Evolutionary conservation across 2,888 invertebrate genomes (phyloP).

Genomic region (Drosophila limbata): DNA sequence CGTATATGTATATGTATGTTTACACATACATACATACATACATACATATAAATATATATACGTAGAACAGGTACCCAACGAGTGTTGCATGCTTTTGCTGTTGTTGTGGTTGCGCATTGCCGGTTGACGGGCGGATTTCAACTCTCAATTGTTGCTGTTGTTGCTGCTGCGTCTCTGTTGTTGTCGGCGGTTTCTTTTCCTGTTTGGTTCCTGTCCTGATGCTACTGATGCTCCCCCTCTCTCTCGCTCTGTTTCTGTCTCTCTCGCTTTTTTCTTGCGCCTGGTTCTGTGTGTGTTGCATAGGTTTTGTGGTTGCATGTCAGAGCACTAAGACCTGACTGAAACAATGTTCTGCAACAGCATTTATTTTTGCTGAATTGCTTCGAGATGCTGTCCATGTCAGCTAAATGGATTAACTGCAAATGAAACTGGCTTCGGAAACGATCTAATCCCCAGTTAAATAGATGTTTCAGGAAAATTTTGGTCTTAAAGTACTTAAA

Average conservation of each 20-base stretch:
- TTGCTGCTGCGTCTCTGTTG: constrained; percentile 6
- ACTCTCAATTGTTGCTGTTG: constrained; percentile 16
- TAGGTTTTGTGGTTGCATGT: constrained; percentile 51
- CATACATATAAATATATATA: constrained; percentile 9
- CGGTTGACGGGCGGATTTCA: constrained; percentile 30
- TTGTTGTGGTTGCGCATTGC: constrained; percentile 28
- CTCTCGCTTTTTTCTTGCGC: not conserved
- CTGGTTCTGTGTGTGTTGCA: constrained; percentile 37
- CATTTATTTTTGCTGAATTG: constrained; percentile 19
- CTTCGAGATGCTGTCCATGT: constrained; percentile 19
- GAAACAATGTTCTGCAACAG: constrained; percentile 19
- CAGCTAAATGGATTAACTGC: constrained; percentile 20
- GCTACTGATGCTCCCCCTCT: not conserved
- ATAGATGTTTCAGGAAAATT: not conserved
- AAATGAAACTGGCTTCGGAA: constrained; percentile 12
- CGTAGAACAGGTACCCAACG: constrained; percentile 49
- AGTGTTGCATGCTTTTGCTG: constrained; percentile 24
- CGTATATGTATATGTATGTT: not conserved
- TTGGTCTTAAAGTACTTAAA: not conserved
- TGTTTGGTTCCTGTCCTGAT: constrained; percentile 12
- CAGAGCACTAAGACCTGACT: constrained; percentile 9
- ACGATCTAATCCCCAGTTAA: constrained; percentile 20
- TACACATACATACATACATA: not conserved
- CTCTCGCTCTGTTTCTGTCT: not conserved
- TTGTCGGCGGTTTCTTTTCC: constrained; percentile 22